phyloP scores from a whole-genome alignment of 2,888 invertebrate species.

The Pterostichus niger region DNA sequence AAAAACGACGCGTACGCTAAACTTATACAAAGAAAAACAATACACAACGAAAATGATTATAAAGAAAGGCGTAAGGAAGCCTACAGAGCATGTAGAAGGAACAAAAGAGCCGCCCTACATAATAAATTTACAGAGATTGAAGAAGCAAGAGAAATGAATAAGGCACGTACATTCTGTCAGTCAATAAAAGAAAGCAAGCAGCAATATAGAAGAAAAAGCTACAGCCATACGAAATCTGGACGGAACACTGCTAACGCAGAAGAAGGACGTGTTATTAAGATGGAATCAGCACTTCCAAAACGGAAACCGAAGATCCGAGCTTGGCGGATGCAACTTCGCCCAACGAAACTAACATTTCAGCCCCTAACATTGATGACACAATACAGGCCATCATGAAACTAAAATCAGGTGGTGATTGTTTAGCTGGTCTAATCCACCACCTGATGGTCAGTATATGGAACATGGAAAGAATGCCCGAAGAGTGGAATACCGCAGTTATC shows the following conservation, averaged over 20 bases:
- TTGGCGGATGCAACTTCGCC: background rate
- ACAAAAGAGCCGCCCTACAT: background rate
- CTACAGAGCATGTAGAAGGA: background rate
- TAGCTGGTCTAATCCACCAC: constrained; percentile 25
- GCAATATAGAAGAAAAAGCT: constrained; percentile 2
- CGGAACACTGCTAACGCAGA: background rate
- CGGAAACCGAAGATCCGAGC: background rate
- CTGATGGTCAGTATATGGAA: constrained; percentile 31
- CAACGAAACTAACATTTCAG: constrained; percentile 16
- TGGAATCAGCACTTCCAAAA: constrained; percentile 5
- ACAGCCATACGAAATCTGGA: constrained; percentile 7
- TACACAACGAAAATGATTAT: background rate
- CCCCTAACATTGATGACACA: constrained; percentile 14
- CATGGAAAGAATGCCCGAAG: constrained; percentile 11
- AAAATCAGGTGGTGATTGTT: constrained; percentile 26
- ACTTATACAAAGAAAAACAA: constrained; percentile 1
- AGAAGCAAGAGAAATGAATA: constrained; percentile 15
- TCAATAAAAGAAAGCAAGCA: constrained; percentile 15
- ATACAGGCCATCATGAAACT: constrained; percentile 23
- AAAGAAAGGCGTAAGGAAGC: constrained; percentile 1
- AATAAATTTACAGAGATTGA: constrained; percentile 5
- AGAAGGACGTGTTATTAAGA: constrained; percentile 1
- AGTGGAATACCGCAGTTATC: constrained; percentile 20
- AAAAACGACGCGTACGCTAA: background rate
- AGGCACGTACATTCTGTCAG: constrained; percentile 5